phyloP scores from a whole-genome alignment of 2,797 vertebrate species.

The Moxostoma hubbsi region DNA sequence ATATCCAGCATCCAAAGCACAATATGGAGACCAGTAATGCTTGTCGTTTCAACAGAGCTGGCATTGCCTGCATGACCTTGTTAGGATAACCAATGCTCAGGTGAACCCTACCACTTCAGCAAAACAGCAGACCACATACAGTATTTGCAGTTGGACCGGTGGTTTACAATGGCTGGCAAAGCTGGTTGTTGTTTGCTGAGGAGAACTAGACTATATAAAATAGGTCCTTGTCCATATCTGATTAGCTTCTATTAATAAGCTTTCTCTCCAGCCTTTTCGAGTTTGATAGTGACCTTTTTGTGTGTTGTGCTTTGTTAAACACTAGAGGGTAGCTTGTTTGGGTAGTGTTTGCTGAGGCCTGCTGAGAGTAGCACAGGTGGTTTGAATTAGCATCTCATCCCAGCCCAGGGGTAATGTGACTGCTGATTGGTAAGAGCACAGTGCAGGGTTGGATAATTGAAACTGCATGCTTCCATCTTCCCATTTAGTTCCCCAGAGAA shows the following conservation, averaged over 20 bases:
- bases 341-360: conserved; percentile 64
- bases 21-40: no score
- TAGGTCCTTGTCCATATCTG: conserved; percentile 47
- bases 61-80: background rate
- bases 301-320: conserved; percentile 29
- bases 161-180: conserved; percentile 17
- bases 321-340: conserved; percentile 46
- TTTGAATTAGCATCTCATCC: conserved; percentile 70
- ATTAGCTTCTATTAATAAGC: conserved; percentile 48
- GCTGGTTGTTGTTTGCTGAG: background rate
- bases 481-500: conserved; percentile 47
- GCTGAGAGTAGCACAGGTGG: conserved; percentile 69
- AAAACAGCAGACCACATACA: conserved; percentile 48
- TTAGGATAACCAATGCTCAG: conserved; percentile 10
- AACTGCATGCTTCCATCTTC: conserved; percentile 44
- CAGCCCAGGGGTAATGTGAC: conserved; percentile 42
- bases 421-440: conserved; percentile 43
- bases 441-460: conserved; percentile 57
- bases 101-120: conserved; percentile 17
- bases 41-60: no score
- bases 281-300: conserved; percentile 12
- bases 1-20: no score
- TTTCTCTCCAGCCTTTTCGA: conserved; percentile 29
- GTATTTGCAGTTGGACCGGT: conserved; percentile 47
- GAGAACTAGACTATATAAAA: conserved; percentile 29